phyloP scores from a whole-genome alignment of 2,113 vertebrate species.

The Ginglymostoma cirratum region DNA sequence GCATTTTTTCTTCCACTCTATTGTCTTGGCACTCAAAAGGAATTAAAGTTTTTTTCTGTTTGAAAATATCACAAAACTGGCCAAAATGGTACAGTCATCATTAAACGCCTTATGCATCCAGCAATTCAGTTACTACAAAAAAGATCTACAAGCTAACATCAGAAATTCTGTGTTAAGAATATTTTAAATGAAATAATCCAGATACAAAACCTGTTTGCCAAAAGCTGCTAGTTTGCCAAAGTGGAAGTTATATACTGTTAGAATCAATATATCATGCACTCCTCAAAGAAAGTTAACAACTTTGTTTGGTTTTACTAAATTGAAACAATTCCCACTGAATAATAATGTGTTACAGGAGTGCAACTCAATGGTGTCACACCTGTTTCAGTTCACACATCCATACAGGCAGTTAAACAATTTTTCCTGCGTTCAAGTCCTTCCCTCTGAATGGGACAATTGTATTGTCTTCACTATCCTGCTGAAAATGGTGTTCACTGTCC shows the following conservation, averaged over 20 bases:
- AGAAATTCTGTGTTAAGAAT: slow-evolving; percentile 60
- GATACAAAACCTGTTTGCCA: slow-evolving; percentile 48
- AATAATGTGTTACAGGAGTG: slow-evolving; percentile 61
- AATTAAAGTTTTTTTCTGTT: slow-evolving; percentile 56
- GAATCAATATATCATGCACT: slow-evolving; percentile 55
- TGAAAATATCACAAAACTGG: slow-evolving; percentile 53
- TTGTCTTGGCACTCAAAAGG: slow-evolving; percentile 88
- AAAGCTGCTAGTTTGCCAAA: slow-evolving; percentile 53
- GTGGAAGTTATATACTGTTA: slow-evolving; percentile 54
- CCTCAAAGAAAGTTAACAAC: slow-evolving; percentile 64
- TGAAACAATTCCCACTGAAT: slow-evolving; percentile 53
- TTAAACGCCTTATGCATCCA: slow-evolving; percentile 44
- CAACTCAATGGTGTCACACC: slow-evolving; percentile 31
- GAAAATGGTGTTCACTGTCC: slow-evolving; percentile 68
- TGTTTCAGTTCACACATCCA: slow-evolving; percentile 43
- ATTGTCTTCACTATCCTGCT: slow-evolving; percentile 76
- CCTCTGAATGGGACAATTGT: slow-evolving; percentile 76
- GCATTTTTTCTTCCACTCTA: slow-evolving; percentile 60
- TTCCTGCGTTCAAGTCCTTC: slow-evolving; percentile 72
- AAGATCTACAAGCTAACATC: slow-evolving; percentile 43
- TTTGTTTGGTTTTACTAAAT: slow-evolving; percentile 60
- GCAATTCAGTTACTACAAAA: slow-evolving; percentile 53
- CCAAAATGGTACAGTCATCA: slow-evolving; percentile 57
- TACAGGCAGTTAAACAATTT: slow-evolving; percentile 64
- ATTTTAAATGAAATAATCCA: slow-evolving; percentile 66